Evolutionary conservation across 2,113 vertebrate species (phyloP).

Genomic region (Amphiprion ocellaris): DNA sequence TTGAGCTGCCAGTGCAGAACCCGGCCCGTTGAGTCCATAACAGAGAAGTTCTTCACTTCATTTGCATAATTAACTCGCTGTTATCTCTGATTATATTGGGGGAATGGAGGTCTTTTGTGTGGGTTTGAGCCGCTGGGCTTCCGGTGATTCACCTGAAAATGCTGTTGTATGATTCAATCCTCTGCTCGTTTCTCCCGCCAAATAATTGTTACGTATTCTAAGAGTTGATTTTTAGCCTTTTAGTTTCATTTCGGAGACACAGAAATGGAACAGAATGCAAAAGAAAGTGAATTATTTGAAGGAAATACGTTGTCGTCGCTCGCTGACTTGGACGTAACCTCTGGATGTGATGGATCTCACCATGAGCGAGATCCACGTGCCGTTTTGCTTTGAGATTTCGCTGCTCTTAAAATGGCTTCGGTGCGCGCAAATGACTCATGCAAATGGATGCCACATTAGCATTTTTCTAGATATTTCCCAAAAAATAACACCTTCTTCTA

Average conservation of each 20-base stretch:
- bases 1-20: neutral
- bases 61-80: constrained; percentile 44
- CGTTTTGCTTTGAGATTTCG: constrained; percentile 38
- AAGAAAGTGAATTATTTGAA: too few species aligned
- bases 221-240: neutral
- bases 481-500: constrained; percentile 22
- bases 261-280: neutral
- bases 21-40: constrained; percentile 5
- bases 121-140: constrained; percentile 23
- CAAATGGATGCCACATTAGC: constrained; percentile 78
- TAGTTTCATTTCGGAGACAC: constrained; percentile 10
- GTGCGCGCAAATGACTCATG: constrained; percentile 69
- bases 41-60: neutral
- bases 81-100: constrained; percentile 17
- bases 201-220: constrained; percentile 9
- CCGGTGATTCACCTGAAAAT: constrained; percentile 17
- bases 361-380: constrained; percentile 30
- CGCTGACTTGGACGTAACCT: constrained; percentile 12
- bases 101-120: constrained; percentile 31
- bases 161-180: constrained; percentile 13
- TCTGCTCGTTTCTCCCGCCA: constrained; percentile 4
- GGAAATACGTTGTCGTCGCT: neutral
- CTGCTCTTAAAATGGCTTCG: constrained; percentile 78
- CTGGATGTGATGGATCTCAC: constrained; percentile 46
- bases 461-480: constrained; percentile 66